These are phyloP conservation scores for Diadegma fenestrale DNA, from an alignment of 2,888 invertebrate genomes.

Conservation along the genomic window DNA sequence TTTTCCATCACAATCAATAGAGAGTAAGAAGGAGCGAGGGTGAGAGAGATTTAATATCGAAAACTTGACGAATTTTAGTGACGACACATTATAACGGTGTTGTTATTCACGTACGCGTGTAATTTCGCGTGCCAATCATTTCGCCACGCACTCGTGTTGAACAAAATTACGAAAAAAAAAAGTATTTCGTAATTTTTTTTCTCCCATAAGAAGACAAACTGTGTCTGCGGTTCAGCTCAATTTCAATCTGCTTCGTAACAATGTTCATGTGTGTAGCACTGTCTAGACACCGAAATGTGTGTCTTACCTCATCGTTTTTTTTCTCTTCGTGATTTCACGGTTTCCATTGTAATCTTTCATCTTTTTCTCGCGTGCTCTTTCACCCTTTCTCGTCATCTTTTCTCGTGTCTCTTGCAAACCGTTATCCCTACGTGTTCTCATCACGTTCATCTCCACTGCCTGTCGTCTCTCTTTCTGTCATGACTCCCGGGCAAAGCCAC, in stretches of 20 bases:
- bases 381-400: constrained; percentile 56
- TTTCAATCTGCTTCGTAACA: constrained; percentile 41
- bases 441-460: constrained; percentile 76
- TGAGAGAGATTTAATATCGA: constrained; percentile 17
- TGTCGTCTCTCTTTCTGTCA: constrained; percentile 61
- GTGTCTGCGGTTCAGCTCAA: constrained; percentile 55
- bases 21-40: neutral
- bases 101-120: constrained; percentile 48
- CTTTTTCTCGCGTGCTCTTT: constrained; percentile 56
- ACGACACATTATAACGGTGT: constrained; percentile 56
- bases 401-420: constrained; percentile 68
- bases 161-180: constrained; percentile 5
- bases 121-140: constrained; percentile 58
- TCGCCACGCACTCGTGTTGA: constrained; percentile 37
- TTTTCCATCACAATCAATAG: no score
- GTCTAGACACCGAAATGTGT: constrained; percentile 62
- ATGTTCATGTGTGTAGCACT: constrained; percentile 4
- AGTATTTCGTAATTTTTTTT: constrained; percentile 11
- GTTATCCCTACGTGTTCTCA: constrained; percentile 76
- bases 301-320: constrained; percentile 23
- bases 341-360: constrained; percentile 48
- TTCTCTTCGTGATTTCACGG: constrained; percentile 32
- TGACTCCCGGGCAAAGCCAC: constrained; percentile 34
- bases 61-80: constrained; percentile 21
- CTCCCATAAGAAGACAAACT: constrained; percentile 27